These are phyloP conservation scores for Mionectes olivaceus DNA, from an alignment of 2,797 vertebrate species.

Conservation along the genomic window DNA sequence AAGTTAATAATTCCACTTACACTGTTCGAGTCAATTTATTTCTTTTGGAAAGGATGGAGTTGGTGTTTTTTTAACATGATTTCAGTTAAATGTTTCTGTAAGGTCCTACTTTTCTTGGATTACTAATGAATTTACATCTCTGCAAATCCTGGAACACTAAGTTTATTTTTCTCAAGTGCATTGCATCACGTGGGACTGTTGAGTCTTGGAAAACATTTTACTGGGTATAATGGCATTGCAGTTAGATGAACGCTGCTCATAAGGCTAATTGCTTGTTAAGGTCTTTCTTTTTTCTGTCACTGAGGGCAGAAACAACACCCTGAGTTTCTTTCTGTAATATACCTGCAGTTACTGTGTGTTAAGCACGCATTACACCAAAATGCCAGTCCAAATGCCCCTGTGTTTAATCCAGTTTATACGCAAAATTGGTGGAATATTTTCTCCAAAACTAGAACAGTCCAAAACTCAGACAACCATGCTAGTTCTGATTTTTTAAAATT, in stretches of 20 bases:
- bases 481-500: background rate
- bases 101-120: background rate
- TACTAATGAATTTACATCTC: background rate
- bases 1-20: background rate
- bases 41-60: background rate
- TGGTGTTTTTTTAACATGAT: background rate
- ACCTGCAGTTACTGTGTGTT: background rate
- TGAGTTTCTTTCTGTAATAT: background rate
- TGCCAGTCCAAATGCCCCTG: background rate
- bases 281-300: background rate
- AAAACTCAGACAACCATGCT: background rate
- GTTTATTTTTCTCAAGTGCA: background rate
- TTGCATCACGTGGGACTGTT: background rate
- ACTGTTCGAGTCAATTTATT: background rate
- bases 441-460: background rate
- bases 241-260: background rate
- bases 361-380: background rate
- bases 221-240: background rate
- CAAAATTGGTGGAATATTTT: background rate
- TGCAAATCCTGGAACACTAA: background rate
- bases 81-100: background rate
- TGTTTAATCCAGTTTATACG: background rate
- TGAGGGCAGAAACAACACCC: background rate
- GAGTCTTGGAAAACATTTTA: background rate
- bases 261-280: background rate